Evolutionary conservation across 2,113 vertebrate genomes (phyloP).

Genomic region (Nipponia nippon): DNA sequence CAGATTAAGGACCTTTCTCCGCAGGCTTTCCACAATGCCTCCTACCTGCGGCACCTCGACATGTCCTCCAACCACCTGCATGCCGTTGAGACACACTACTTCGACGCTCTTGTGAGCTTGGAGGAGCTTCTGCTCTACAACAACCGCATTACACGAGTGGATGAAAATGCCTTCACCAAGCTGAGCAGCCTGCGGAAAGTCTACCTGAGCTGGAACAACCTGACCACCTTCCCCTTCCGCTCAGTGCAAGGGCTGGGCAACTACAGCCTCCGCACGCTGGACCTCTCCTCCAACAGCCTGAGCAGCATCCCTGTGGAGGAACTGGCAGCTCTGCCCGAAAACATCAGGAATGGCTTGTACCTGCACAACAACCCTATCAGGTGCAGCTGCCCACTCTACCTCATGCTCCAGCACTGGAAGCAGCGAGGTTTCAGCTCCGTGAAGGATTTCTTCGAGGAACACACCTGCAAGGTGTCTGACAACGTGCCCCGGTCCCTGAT

Average conservation of each 20-base stretch:
- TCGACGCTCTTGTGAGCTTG: constrained; percentile 78
- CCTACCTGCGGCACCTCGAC: constrained; percentile 85
- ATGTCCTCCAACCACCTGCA: constrained; percentile 88
- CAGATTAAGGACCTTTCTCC: constrained; percentile 69
- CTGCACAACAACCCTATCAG: constrained; percentile 91
- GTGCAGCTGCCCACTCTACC: constrained; percentile 86
- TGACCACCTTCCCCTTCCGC: constrained; percentile 87
- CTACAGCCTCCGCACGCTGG: constrained; percentile 81
- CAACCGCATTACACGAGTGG: constrained; percentile 82
- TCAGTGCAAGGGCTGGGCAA: constrained; percentile 80
- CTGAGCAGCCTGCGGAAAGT: constrained; percentile 80
- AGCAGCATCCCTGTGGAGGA: constrained; percentile 80
- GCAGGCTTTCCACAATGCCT: constrained; percentile 79
- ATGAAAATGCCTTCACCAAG: constrained; percentile 75
- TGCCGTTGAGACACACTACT: constrained; percentile 76
- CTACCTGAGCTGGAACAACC: constrained; percentile 91
- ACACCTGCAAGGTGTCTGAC: constrained; percentile 81
- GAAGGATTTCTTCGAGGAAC: constrained; percentile 79
- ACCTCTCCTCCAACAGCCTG: constrained; percentile 91
- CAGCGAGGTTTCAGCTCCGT: constrained; percentile 78
- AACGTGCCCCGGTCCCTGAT: constrained; percentile 66
- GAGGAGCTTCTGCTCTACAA: constrained; percentile 91
- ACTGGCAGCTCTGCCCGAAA: constrained; percentile 73
- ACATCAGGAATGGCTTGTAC: constrained; percentile 82
- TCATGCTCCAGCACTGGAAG: constrained; percentile 84